Percentiles rank a stretch among this genome's conserved stretches.
Evolutionary conservation across 2,797 vertebrate genomes (phyloP).

Genomic region (Pygocentrus nattereri): DNA sequence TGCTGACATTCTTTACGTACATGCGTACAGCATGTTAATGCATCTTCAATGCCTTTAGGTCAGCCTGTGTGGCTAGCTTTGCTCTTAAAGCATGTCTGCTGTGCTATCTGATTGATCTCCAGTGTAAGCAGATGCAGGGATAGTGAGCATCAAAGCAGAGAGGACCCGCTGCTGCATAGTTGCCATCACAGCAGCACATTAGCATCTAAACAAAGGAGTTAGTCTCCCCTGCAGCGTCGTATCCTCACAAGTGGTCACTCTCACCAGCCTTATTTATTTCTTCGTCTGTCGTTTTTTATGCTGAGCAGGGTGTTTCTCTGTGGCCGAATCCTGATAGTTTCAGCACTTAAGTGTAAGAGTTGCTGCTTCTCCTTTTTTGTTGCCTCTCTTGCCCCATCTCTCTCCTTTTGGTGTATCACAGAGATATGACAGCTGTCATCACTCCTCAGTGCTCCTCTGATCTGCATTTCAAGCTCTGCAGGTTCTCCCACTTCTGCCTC

Average conservation of each 20-base stretch:
- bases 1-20: neutral
- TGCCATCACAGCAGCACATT: slow-evolving; percentile 81
- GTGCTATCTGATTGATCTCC: slow-evolving; percentile 61
- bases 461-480: slow-evolving; percentile 81
- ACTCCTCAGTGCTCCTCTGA: slow-evolving; percentile 77
- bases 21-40: slow-evolving; percentile 9
- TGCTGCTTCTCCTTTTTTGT: slow-evolving; percentile 64
- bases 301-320: slow-evolving; percentile 71
- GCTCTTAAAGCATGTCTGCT: slow-evolving; percentile 75
- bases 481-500: slow-evolving; percentile 69
- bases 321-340: slow-evolving; percentile 63
- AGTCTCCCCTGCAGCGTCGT: slow-evolving; percentile 75
- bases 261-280: slow-evolving; percentile 77
- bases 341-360: slow-evolving; percentile 77
- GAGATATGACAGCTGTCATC: slow-evolving; percentile 83
- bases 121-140: slow-evolving; percentile 72
- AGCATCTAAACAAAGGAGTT: slow-evolving; percentile 82
- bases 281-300: slow-evolving; percentile 74
- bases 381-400: slow-evolving; percentile 9
- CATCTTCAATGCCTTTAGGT: slow-evolving; percentile 71
- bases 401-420: slow-evolving; percentile 70
- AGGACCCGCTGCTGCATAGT: slow-evolving; percentile 75
- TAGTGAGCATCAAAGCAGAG: slow-evolving; percentile 77
- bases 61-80: slow-evolving; percentile 74
- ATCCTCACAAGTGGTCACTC: slow-evolving; percentile 80